Base-by-base conservation (phyloP, 1,140 invertebrate species). In the Amphibalanus amphitrite region DNA sequence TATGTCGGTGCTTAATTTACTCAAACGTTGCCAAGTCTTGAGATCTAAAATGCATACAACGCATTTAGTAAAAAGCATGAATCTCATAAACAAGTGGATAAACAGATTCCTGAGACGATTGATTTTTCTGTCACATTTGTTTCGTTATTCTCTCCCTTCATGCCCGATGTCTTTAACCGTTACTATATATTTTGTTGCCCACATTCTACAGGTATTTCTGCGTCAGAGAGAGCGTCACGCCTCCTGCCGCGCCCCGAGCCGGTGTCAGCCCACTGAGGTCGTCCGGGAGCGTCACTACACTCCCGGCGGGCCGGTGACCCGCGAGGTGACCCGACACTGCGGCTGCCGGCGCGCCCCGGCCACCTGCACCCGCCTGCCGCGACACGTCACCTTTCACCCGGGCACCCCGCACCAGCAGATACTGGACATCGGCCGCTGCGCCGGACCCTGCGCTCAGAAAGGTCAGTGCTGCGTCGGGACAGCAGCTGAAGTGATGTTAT, bases 381-480 rank as follows among this genome's bases (percentile, higher is more conserved):
- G 80, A 28, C 77, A 76, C n/a, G 78, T 82, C 75, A 72, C 78
- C 3, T 71, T 84, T 8, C 80, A 83, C 73, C 78, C 77, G 20
- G 82, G 80, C 23, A 84, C 83, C 23, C 82, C 82, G 6, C 80
- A 82, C 75, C 82, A 83, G 72, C 78, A 78, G 13, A 77, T 79
- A 38, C 74, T 84, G 25, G 82, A 84, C 70, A 75, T 83, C 3
- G 83, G 83, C 0, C 72, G 79, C 28, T 84, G 83, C 73, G 75
- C 79, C 71, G 83, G 83, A 17, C 79, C 75, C 69, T 83, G 82
- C 72, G 70, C 69, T 1, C 77, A 78, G 74, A 79, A 79, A 79
- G 76, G 69, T 72, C n/a, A 67, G 71, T 23, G 29, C 3, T 20
- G n/a, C n/a, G n/a, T n/a, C n/a, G n/a, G n/a, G n/a, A n/a, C n/a